Conservation (phyloP, 1,140 invertebrate species). For the Conus betulinus region DNA sequence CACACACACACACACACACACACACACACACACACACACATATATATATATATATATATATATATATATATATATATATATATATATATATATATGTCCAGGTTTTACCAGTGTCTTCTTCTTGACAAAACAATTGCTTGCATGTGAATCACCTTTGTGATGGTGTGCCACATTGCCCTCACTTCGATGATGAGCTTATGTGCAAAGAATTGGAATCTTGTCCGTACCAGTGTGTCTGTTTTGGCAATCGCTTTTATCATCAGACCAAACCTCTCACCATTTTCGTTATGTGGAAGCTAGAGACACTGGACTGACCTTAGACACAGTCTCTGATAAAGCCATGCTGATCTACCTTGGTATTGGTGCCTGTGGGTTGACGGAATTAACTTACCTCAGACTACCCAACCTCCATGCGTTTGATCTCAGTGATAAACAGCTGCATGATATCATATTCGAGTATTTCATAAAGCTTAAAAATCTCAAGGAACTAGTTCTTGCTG, state of each 20-base stretch:
- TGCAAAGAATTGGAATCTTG: neutral
- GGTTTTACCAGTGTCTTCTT: no score
- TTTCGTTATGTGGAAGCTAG: neutral
- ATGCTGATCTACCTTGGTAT: neutral
- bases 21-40: no score
- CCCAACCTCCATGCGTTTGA: slow-evolving; percentile 3
- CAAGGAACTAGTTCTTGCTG: slow-evolving; percentile 14
- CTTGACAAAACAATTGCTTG: neutral
- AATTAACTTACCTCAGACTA: neutral
- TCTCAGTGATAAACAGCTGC: slow-evolving; percentile 31
- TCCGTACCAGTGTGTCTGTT: slow-evolving; percentile 49
- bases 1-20: no score
- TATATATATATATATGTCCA: no score
- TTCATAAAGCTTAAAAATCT: slow-evolving; percentile 27
- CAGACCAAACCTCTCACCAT: neutral
- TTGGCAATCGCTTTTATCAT: neutral
- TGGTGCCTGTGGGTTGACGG: neutral
- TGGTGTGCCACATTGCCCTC: slow-evolving; percentile 31
- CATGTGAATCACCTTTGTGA: slow-evolving; percentile 4
- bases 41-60: no score
- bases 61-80: no score
- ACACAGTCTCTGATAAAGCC: neutral
- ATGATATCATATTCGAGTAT: neutral
- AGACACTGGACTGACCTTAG: neutral
- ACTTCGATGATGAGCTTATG: slow-evolving; percentile 36